phyloP scores from a whole-genome alignment of 2,797 vertebrate species.

The Numenius phaeopus region DNA sequence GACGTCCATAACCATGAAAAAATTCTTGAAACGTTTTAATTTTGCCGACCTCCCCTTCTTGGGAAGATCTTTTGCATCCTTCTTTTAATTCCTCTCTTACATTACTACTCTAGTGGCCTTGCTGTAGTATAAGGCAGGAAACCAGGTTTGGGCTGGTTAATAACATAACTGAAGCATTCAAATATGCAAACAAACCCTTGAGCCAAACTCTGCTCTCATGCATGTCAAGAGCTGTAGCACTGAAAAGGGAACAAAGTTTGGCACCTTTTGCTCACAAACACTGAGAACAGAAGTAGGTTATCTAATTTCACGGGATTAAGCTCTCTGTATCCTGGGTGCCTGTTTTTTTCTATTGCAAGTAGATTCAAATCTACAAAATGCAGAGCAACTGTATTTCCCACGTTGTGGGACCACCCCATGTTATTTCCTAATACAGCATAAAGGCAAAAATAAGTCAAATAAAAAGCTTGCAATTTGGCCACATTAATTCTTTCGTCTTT shows the following conservation, averaged over 20 bases:
- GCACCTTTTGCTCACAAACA: not conserved
- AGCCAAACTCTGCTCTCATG: not conserved
- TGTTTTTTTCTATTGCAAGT: not conserved
- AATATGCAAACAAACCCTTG: not conserved
- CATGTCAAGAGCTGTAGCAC: fast-evolving
- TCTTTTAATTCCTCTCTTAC: not conserved
- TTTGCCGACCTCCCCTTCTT: not conserved
- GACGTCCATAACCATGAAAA: not conserved
- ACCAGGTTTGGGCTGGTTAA: not conserved
- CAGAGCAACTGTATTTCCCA: not conserved
- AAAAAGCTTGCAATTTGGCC: not conserved
- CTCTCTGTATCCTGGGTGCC: not conserved
- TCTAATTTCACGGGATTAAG: not conserved
- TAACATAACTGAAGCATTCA: not conserved
- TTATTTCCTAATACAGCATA: not conserved
- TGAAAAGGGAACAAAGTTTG: not conserved
- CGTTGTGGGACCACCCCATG: not conserved
- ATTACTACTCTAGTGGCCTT: not conserved
- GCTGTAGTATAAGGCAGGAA: not conserved
- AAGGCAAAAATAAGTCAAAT: not conserved
- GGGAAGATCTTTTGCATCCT: not conserved
- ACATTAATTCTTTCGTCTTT: not conserved
- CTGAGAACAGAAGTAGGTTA: not conserved
- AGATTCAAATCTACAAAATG: not conserved
- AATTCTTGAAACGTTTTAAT: not conserved